phyloP scores from a whole-genome alignment of 2,888 invertebrate species.

The Netelia melanura region DNA sequence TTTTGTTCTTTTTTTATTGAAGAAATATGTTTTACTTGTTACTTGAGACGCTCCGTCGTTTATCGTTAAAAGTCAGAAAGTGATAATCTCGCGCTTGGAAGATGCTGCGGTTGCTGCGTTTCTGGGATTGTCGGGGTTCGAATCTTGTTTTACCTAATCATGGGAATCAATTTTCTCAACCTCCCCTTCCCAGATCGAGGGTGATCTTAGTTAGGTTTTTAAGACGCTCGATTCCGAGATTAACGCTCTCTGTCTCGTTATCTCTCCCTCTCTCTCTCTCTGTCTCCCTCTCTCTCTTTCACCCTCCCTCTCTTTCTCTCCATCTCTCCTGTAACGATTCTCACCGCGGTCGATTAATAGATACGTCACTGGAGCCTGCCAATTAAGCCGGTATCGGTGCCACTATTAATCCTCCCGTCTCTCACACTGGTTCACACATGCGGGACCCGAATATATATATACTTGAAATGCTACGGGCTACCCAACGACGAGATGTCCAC shows the following conservation, averaged over 20 bases:
- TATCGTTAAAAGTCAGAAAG: neutral
- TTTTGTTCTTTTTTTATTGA: conserved; percentile 25
- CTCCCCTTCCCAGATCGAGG: conserved; percentile 4
- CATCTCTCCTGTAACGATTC: conserved; percentile 37
- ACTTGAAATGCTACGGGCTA: neutral
- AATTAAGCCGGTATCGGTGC: conserved; percentile 78
- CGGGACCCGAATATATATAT: conserved; percentile 9
- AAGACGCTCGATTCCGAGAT: conserved; percentile 22
- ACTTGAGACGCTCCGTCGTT: neutral
- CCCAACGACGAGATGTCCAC: conserved; percentile 18
- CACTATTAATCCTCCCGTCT: conserved; percentile 78
- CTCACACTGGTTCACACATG: conserved; percentile 45
- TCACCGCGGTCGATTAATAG: conserved; percentile 78
- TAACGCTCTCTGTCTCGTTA: conserved; percentile 15
- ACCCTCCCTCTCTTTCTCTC: conserved; percentile 14
- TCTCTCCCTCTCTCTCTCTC: conserved; percentile 3
- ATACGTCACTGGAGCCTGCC: conserved; percentile 78
- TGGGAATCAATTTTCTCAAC: conserved; percentile 69
- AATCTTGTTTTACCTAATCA: conserved; percentile 76
- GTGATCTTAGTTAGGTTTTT: neutral
- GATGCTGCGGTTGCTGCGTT: neutral
- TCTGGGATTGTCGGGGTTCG: conserved; percentile 8
- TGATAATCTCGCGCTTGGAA: neutral
- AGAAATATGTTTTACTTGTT: neutral
- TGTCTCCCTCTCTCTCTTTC: conserved; percentile 6